phyloP scores from a whole-genome alignment of 1,140 invertebrate genomes.

The Diorhabda carinulata region DNA sequence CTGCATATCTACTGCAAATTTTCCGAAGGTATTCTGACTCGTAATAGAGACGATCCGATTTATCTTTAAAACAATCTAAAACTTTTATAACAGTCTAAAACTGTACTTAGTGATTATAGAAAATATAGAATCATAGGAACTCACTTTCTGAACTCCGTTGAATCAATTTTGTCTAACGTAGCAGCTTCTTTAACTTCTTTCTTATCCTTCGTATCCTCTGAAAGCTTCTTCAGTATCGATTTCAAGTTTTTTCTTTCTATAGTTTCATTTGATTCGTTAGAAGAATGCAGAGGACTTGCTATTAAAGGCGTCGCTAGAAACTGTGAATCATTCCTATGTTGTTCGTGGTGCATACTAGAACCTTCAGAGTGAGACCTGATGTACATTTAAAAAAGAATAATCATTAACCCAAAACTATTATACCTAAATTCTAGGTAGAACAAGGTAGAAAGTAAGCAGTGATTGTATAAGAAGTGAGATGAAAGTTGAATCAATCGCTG shows the following conservation, averaged over 20 bases:
- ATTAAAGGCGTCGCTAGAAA: slow-evolving; percentile 28
- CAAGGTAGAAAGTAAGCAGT: no score
- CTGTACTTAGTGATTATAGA: no score
- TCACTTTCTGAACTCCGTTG: slow-evolving; percentile 56
- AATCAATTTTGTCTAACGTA: slow-evolving; percentile 48
- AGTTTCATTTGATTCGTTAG: slow-evolving; percentile 78
- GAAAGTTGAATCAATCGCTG: no score
- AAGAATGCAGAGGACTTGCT: slow-evolving; percentile 44
- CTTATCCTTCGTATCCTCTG: slow-evolving; percentile 56
- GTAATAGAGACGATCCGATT: no score
- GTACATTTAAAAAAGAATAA: no score
- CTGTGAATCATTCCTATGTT: slow-evolving; percentile 33
- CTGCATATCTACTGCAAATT: no score
- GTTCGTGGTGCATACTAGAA: slow-evolving; percentile 53
- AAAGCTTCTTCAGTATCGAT: slow-evolving; percentile 79
- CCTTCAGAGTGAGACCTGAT: slow-evolving; percentile 50
- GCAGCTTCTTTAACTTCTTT: slow-evolving; percentile 44
- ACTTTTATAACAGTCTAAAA: no score
- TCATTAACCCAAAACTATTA: no score
- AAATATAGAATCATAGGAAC: not conserved
- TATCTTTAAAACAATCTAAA: no score
- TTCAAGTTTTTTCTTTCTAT: slow-evolving; percentile 75
- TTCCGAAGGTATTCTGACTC: no score
- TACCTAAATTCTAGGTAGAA: no score
- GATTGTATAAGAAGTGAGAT: no score